phyloP scores from a whole-genome alignment of 2,113 vertebrate genomes.

The Catharus bicknelli region DNA sequence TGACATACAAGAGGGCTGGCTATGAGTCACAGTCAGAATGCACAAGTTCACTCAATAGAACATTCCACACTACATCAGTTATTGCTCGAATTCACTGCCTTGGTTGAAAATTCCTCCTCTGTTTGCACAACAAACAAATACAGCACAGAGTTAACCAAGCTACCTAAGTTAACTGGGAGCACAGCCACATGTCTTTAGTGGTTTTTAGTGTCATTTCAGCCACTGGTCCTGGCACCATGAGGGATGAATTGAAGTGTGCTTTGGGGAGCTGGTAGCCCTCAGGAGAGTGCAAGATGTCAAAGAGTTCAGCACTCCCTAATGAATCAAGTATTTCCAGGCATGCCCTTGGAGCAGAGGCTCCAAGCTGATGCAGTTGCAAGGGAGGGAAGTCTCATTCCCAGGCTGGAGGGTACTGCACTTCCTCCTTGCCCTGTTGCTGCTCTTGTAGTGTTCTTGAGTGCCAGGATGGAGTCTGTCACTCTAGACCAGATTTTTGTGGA shows the following conservation, averaged over 20 bases:
- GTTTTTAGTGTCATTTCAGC: too few relatives aligned
- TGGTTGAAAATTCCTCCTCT: neutral
- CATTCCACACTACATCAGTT: neutral
- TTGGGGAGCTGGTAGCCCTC: neutral
- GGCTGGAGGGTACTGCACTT: neutral
- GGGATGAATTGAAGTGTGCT: neutral
- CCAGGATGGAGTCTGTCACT: neutral
- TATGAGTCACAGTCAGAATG: slow-evolving; percentile 14
- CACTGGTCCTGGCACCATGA: neutral
- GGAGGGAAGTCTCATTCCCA: neutral
- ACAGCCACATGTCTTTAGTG: fast-evolving
- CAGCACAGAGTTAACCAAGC: neutral
- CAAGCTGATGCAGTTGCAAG: neutral
- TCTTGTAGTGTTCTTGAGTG: neutral
- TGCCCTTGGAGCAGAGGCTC: neutral
- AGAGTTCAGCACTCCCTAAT: neutral
- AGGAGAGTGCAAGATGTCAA: neutral
- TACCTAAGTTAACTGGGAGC: neutral
- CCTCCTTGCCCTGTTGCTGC: neutral
- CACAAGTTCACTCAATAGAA: neutral
- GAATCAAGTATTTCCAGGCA: neutral
- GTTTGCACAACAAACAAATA: neutral
- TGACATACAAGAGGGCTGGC: neutral
- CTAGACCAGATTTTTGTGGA: neutral
- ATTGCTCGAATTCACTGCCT: neutral